phyloP scores from a whole-genome alignment of 2,113 vertebrate genomes.

The Acrocephalus kingi region DNA sequence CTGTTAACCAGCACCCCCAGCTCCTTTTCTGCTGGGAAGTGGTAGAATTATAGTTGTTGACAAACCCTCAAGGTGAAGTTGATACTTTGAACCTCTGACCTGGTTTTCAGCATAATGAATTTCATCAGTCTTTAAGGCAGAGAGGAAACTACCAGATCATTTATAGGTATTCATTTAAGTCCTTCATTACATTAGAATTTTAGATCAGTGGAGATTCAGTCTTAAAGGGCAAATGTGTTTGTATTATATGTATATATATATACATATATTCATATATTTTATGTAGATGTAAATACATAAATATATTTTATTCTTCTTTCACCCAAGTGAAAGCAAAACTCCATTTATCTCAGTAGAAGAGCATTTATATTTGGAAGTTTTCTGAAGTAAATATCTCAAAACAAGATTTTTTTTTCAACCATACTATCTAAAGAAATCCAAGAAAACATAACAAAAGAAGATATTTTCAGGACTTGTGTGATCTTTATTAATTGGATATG shows the following conservation, averaged over 20 bases:
- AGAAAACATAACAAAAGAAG: neutral
- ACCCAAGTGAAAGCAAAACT: neutral
- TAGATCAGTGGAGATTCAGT: neutral
- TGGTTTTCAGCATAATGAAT: constrained; percentile 22
- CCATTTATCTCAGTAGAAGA: neutral
- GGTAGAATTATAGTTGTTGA: neutral
- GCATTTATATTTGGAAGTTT: neutral
- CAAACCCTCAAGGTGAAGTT: constrained; percentile 18
- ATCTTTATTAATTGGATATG: neutral
- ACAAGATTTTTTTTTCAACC: neutral
- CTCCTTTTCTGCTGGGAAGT: fast-evolving
- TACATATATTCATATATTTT: neutral
- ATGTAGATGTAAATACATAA: neutral
- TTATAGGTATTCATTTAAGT: neutral
- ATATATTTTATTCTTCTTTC: neutral
- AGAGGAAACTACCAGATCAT: neutral
- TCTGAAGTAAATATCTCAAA: neutral
- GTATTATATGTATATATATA: neutral
- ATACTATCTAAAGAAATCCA: neutral
- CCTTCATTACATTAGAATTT: constrained; percentile 16
- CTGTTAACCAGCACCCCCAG: fast-evolving
- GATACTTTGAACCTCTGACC: neutral
- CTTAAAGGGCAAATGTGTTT: neutral
- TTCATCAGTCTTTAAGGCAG: neutral
- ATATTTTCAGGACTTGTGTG: neutral